These are phyloP conservation scores for Clangula hyemalis DNA, from an alignment of 2,797 vertebrate genomes.

Conservation along the genomic window DNA sequence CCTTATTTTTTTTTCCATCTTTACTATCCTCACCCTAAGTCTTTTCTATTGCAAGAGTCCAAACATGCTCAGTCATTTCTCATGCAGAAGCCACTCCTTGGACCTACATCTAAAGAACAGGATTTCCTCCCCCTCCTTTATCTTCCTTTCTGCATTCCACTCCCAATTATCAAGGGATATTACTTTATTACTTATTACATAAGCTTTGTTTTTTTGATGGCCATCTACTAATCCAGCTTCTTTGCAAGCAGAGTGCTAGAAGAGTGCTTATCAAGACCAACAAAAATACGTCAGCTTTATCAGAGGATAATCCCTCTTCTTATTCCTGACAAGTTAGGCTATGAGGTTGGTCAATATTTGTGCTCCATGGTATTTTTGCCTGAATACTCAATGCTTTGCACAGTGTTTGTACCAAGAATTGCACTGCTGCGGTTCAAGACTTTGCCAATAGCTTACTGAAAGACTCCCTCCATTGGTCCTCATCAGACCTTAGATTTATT, in stretches of 20 bases:
- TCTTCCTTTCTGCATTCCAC: not conserved
- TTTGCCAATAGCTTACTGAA: not conserved
- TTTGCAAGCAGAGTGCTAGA: rapidly evolving
- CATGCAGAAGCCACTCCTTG: not conserved
- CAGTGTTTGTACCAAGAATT: not conserved
- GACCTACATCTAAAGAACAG: not conserved
- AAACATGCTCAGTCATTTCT: not conserved
- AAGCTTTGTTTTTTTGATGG: not conserved
- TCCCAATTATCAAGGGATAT: not conserved
- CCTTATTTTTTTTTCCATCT: not conserved
- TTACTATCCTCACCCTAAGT: not conserved
- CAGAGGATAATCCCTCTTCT: not conserved
- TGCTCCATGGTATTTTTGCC: not conserved
- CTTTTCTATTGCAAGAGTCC: not conserved
- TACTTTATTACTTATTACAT: too few species aligned
- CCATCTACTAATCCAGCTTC: not conserved
- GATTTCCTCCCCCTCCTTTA: not conserved
- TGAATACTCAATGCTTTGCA: rapidly evolving
- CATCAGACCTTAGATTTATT: not conserved
- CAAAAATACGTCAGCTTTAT: not conserved
- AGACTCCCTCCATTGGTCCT: not conserved
- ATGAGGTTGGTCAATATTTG: not conserved
- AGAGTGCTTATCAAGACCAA: not conserved
- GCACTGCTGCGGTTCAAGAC: not conserved
- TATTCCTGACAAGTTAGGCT: not conserved